Conservation (phyloP, 53 echinoderm and acorn worm species). For the Astropecten irregularis region DNA sequence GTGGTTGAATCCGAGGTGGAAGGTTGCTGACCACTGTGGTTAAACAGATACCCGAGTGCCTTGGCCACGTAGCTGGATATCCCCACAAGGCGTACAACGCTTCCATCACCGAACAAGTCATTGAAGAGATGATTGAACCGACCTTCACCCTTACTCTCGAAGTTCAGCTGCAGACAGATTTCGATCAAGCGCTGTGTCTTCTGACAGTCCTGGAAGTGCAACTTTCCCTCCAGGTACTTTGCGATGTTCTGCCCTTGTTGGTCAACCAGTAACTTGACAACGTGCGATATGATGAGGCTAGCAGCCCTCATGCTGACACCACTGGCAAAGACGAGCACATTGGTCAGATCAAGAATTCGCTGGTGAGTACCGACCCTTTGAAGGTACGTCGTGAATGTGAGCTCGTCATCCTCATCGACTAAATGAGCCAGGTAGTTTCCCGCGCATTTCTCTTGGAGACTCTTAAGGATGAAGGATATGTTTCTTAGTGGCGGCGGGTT, state of each 20-base stretch:
- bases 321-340: constrained; percentile 66
- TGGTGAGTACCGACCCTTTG: constrained; percentile 29
- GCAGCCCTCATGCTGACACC: constrained; percentile 48
- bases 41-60: constrained; percentile 59
- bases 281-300: constrained; percentile 36
- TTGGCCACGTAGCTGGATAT: constrained; percentile 68
- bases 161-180: constrained; percentile 67
- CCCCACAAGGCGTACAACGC: constrained; percentile 52
- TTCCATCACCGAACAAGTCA: constrained; percentile 17
- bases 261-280: constrained; percentile 4
- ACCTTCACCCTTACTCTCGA: constrained; percentile 55
- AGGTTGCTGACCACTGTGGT: constrained; percentile 4
- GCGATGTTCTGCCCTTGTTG: constrained; percentile 48
- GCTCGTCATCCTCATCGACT: constrained; percentile 23
- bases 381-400: constrained; percentile 29
- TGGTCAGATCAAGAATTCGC: constrained; percentile 48
- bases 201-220: constrained; percentile 55
- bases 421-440: constrained; percentile 63
- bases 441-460: constrained; percentile 65
- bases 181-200: constrained; percentile 59
- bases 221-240: constrained; percentile 43
- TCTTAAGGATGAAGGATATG: constrained; percentile 64
- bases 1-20: background rate
- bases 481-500: background rate
- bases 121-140: constrained; percentile 46